Conservation (phyloP, 2,797 vertebrate species). For the Euthynnus affinis region DNA sequence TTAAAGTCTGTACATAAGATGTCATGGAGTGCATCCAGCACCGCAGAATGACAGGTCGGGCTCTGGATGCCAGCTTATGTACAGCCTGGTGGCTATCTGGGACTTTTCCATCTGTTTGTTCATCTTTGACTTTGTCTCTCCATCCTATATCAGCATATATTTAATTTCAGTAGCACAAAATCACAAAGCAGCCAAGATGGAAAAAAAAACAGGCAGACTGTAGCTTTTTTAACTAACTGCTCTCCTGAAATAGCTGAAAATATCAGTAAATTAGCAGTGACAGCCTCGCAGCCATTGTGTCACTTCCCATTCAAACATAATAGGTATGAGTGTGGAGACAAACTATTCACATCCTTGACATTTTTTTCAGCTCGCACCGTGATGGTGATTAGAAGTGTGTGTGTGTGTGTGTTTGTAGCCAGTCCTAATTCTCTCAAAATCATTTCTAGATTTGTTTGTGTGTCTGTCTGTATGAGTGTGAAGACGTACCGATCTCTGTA, state of each 20-base stretch:
- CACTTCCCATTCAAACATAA: neutral
- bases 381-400: neutral
- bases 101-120: conserved; percentile 51
- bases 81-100: conserved; percentile 50
- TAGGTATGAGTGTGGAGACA: neutral
- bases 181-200: neutral
- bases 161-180: conserved; percentile 6
- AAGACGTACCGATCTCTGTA: conserved; percentile 90
- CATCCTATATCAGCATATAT: neutral
- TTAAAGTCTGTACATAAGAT: conserved; percentile 42
- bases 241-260: conserved; percentile 15
- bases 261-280: neutral
- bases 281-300: neutral
- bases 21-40: conserved; percentile 41
- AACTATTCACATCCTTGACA: neutral
- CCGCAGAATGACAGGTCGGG: conserved; percentile 40
- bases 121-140: conserved; percentile 28
- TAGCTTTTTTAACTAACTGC: conserved; percentile 1
- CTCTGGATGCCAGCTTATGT: conserved; percentile 48
- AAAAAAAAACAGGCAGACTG: neutral
- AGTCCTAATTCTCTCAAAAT: neutral
- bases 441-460: neutral
- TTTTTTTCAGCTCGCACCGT: neutral
- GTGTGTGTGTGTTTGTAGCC: conserved; percentile 1
- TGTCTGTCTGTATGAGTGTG: neutral